Percentiles rank a stretch among this genome's conserved stretches.
Evolutionary conservation across 1,140 invertebrate species (phyloP).

Genomic region (Carposina sasakii): DNA sequence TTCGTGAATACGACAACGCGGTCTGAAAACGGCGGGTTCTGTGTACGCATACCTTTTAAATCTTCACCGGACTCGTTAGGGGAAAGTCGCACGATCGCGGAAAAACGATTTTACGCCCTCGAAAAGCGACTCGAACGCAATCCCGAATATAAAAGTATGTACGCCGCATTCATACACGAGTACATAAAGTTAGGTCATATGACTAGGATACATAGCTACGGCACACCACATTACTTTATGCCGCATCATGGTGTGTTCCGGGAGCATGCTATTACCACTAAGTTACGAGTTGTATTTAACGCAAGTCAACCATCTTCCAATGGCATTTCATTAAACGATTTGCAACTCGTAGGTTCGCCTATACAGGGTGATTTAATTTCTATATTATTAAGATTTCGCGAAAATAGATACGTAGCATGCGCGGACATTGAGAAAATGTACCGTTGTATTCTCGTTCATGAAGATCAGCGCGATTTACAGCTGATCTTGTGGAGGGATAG

Average conservation of each 20-base stretch:
- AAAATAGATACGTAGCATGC: slow-evolving; percentile 31
- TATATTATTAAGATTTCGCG: slow-evolving; percentile 24
- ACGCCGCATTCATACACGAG: slow-evolving; percentile 35
- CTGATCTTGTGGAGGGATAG: slow-evolving; percentile 32
- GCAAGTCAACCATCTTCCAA: slow-evolving; percentile 22
- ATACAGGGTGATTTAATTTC: slow-evolving; percentile 38
- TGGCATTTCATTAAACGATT: slow-evolving; percentile 34
- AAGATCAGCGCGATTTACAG: slow-evolving; percentile 24
- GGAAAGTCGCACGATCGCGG: slow-evolving; percentile 19
- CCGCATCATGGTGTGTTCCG: slow-evolving; percentile 53
- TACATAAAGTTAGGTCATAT: slow-evolving; percentile 36
- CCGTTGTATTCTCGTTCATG: slow-evolving; percentile 1
- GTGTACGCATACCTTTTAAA: slow-evolving; percentile 25
- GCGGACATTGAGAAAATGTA: slow-evolving; percentile 35
- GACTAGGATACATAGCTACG: slow-evolving; percentile 6
- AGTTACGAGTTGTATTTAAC: slow-evolving; percentile 44
- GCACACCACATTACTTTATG: slow-evolving; percentile 34
- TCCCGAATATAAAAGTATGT: slow-evolving; percentile 20
- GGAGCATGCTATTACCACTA: slow-evolving; percentile 34
- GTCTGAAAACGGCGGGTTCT: slow-evolving; percentile 22
- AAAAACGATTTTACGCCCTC: slow-evolving; percentile 25
- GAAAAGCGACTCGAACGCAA: slow-evolving; percentile 29
- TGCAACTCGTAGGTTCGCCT: slow-evolving; percentile 31
- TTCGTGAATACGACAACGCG: slow-evolving; percentile 24
- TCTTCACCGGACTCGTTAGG: slow-evolving; percentile 20